Conservation (phyloP, 2,888 invertebrate species). For the Vesta saturnalis region DNA sequence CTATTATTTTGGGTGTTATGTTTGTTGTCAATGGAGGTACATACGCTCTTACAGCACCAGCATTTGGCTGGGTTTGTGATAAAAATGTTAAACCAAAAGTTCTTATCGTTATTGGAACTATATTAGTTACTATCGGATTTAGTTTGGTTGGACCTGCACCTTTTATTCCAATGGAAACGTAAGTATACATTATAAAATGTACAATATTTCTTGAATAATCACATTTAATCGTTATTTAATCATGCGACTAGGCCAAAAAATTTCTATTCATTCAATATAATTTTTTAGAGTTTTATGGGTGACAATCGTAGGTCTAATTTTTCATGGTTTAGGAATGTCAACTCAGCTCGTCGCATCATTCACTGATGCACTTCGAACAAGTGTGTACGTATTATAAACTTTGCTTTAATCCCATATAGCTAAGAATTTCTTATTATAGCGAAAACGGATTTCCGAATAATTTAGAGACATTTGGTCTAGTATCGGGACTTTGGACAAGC, state of each 20-base stretch:
- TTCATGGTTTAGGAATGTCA: slow-evolving; percentile 86
- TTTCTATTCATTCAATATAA: not conserved
- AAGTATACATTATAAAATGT: slow-evolving; percentile 49
- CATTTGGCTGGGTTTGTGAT: slow-evolving; percentile 85
- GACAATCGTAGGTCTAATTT: slow-evolving; percentile 74
- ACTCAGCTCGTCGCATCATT: slow-evolving; percentile 88
- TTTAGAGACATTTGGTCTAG: slow-evolving; percentile 87
- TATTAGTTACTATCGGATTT: slow-evolving; percentile 75
- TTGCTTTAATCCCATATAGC: no score
- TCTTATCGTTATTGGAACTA: slow-evolving; percentile 73
- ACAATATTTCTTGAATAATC: not conserved
- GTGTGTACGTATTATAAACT: slow-evolving; percentile 50
- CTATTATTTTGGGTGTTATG: slow-evolving; percentile 79
- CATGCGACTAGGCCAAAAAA: not conserved
- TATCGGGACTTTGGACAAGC: slow-evolving; percentile 92
- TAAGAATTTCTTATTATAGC: no score
- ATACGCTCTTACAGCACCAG: slow-evolving; percentile 82
- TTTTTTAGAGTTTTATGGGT: slow-evolving; percentile 70
- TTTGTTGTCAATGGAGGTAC: slow-evolving; percentile 86
- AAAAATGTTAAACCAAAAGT: slow-evolving; percentile 72
- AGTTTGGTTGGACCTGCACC: slow-evolving; percentile 83
- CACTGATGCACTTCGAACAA: slow-evolving; percentile 81
- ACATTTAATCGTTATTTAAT: not conserved
- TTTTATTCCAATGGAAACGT: slow-evolving; percentile 73
- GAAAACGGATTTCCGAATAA: slow-evolving; percentile 82